Evolutionary conservation across 1,140 invertebrate genomes (phyloP).

Genomic region (Lepidurus packardi): DNA sequence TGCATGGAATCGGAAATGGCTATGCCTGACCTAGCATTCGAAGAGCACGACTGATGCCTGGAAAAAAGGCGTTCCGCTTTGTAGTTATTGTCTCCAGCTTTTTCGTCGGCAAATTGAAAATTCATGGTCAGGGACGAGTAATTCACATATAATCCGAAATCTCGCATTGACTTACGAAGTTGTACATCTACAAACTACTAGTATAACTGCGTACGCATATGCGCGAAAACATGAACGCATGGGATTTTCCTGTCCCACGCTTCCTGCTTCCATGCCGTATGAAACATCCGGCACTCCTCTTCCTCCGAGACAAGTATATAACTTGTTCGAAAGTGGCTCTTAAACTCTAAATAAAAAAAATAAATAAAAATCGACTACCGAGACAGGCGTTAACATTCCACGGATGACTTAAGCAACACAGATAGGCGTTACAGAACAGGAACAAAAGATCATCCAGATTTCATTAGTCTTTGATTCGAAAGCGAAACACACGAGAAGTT

Average conservation of each 20-base stretch:
- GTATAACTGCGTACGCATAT: too few species aligned
- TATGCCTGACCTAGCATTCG: conserved; percentile 14
- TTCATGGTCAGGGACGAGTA: not conserved
- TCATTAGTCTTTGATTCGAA: not conserved
- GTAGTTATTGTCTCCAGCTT: not conserved
- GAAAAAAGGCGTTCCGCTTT: not conserved
- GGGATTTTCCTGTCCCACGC: not conserved
- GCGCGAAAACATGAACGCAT: not conserved
- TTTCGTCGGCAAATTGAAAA: not conserved
- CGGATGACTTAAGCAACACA: not conserved
- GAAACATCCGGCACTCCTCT: not conserved
- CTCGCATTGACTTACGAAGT: too few species aligned
- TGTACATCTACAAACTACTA: too few species aligned
- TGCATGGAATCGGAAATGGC: not conserved
- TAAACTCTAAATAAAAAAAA: too few species aligned
- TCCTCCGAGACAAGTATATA: not conserved
- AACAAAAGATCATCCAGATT: not conserved
- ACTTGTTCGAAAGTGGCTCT: too few species aligned
- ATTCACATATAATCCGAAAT: too few species aligned
- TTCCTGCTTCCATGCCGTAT: not conserved
- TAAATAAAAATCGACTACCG: not conserved
- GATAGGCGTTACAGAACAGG: not conserved
- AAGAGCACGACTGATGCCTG: not conserved
- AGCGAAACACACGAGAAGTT: not conserved
- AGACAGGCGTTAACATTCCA: not conserved